phyloP scores from a whole-genome alignment of 2,113 vertebrate genomes.

The Channa argus region DNA sequence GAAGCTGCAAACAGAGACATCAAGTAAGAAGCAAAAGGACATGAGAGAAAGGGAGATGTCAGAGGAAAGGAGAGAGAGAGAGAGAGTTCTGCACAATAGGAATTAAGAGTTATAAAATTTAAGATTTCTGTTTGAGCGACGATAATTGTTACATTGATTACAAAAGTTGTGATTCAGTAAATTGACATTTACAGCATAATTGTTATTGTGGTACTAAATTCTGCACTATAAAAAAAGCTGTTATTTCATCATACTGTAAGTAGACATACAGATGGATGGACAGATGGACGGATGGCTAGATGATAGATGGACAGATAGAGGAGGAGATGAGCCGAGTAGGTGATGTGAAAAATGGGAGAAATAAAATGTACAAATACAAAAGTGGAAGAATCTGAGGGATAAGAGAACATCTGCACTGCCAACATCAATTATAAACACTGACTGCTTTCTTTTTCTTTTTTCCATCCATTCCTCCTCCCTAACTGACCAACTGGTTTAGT shows the following conservation, averaged over 20 bases:
- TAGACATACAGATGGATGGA: background rate
- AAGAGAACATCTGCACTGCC: conserved; percentile 66
- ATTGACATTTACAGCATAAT: no score
- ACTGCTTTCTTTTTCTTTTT: conserved; percentile 32
- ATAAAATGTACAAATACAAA: conserved; percentile 16
- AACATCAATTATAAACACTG: conserved; percentile 69
- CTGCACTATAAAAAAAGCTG: background rate
- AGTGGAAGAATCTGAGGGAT: conserved; percentile 53
- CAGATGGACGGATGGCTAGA: background rate
- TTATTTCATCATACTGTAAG: background rate
- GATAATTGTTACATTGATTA: no score
- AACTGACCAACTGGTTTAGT: conserved; percentile 47
- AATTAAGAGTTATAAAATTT: no score
- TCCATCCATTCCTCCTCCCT: conserved; percentile 26
- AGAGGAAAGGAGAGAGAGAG: no score
- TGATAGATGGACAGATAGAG: no score
- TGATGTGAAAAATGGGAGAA: conserved; percentile 33
- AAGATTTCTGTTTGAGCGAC: no score
- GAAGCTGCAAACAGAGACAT: background rate
- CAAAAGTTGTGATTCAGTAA: no score
- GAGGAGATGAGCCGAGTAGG: background rate
- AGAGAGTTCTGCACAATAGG: no score
- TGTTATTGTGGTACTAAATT: background rate
- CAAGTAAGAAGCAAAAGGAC: background rate
- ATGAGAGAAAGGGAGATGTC: background rate